Conservation (phyloP, 1,140 invertebrate species). For the Coenobita brevimanus region DNA sequence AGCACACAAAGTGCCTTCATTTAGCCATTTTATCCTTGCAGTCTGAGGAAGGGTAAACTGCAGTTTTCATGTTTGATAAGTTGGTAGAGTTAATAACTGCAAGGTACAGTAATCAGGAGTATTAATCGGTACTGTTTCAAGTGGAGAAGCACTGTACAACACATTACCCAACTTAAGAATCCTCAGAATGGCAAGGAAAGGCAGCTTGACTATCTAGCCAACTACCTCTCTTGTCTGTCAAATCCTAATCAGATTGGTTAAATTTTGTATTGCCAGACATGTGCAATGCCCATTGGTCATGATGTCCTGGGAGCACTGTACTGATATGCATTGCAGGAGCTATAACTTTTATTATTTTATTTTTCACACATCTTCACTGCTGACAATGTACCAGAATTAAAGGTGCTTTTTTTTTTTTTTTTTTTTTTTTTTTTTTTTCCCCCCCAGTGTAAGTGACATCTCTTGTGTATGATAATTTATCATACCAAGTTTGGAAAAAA, state of each 20-base stretch:
- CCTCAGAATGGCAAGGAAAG: constrained; percentile 61
- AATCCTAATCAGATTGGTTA: constrained; percentile 39
- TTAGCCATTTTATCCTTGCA: constrained; percentile 60
- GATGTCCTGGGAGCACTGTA: not conserved
- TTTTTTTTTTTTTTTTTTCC: constrained; percentile 3
- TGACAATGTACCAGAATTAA: constrained; percentile 36
- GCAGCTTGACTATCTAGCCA: constrained; percentile 61
- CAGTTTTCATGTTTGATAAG: constrained; percentile 20
- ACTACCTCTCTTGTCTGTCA: constrained; percentile 63
- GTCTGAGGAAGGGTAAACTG: constrained; percentile 48
- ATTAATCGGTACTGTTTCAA: too few relatives aligned
- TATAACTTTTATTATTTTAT: not conserved
- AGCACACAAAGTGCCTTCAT: constrained; percentile 66
- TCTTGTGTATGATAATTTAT: constrained; percentile 29
- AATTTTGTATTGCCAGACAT: not conserved
- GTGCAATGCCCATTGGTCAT: too few relatives aligned
- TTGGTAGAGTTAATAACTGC: too few relatives aligned
- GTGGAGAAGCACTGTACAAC: not conserved
- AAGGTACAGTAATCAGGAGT: too few relatives aligned
- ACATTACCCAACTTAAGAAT: constrained; percentile 4
- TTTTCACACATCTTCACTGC: constrained; percentile 22
- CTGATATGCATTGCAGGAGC: not conserved
- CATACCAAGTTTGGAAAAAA: constrained; percentile 15
- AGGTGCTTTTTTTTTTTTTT: constrained; percentile 46
- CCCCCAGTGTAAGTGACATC: constrained; percentile 20